Base-by-base conservation (phyloP, 2,797 vertebrate species). In the Todus mexicanus region DNA sequence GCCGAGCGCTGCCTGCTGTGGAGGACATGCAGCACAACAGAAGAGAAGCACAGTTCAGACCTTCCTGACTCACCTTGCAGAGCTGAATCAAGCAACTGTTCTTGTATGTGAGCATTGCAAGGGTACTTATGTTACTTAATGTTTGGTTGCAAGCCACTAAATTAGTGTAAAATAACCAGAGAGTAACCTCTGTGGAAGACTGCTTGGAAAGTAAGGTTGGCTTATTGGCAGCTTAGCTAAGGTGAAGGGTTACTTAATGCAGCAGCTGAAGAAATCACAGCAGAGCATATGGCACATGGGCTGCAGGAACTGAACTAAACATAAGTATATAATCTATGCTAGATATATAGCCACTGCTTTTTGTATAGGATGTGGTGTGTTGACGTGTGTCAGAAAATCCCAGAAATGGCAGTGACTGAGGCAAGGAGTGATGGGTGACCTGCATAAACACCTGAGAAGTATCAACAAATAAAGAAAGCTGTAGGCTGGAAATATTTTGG, bases 1-100 rank as follows among this genome's bases (percentile, higher is more conserved):
- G 12, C 61, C 9, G 7, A 17, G 11, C 18, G 5, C 16, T 54
- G n/a, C 21, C 25, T 64, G 60, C 23, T 1, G 0, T 3, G 1
- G 23, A 50, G 35, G 17, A 14, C 26, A n/a, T n/a, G n/a, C n/a
- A n/a, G n/a, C n/a, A n/a, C n/a, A n/a, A 43, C 23, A 29, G 53
- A 54, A 45, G 29, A 45, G 29, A 21, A 73, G 40, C 33, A 26
- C 15, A 21, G 5, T 26, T 42, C 60, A 57, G 47, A 64, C 15
- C 31, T 78, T 81, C 31, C 64, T 21, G 57, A 29, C 33, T 7
- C 40, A 29, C 11, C 27, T 53, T 33, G 69, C 50, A 26, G 47
- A 65, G 31, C 47, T 79, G 40, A 72, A n/a, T 38, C 43, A 29
- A 84, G 29, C 31, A 40, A 15, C 7, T 4, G 6, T 38, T 22